These are phyloP conservation scores for Thamnaconus septentrionalis DNA, from an alignment of 2,113 vertebrate species.

Conservation along the genomic window DNA sequence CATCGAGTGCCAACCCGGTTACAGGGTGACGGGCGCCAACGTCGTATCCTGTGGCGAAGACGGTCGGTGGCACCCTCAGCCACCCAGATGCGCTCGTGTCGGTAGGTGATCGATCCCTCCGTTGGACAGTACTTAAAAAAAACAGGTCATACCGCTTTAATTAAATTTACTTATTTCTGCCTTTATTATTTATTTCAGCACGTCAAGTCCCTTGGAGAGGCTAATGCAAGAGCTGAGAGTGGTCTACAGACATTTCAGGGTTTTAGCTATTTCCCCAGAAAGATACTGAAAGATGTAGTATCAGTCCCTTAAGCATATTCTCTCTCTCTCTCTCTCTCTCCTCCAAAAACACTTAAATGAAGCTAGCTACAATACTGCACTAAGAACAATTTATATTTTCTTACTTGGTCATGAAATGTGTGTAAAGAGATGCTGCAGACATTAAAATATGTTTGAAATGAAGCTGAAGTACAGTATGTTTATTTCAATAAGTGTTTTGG, in stretches of 20 bases:
- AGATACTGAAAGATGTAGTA: background rate
- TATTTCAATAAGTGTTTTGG: conserved; percentile 69
- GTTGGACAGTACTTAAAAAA: background rate
- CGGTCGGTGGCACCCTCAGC: conserved; percentile 46
- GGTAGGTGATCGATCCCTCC: conserved; percentile 14
- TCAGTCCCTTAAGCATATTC: background rate
- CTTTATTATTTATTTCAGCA: conserved; percentile 8
- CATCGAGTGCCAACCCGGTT: conserved; percentile 23
- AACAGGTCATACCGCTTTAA: no score
- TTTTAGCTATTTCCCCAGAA: background rate
- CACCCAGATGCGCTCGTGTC: conserved; percentile 40
- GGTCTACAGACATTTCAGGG: background rate
- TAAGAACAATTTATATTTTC: conserved; percentile 9
- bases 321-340: background rate
- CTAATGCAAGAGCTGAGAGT: background rate
- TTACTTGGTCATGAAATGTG: conserved; percentile 10
- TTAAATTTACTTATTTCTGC: background rate
- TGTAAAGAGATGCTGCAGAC: conserved; percentile 31
- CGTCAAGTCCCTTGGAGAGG: background rate
- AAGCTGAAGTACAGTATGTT: conserved; percentile 74
- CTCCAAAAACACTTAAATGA: background rate
- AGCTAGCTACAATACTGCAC: conserved; percentile 5
- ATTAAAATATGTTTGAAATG: conserved; percentile 57
- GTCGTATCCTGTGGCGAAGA: conserved; percentile 14
- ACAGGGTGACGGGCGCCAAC: conserved; percentile 6